Evolutionary conservation across 2,797 vertebrate species (phyloP).

Genomic region (Tenualosa ilisha): DNA sequence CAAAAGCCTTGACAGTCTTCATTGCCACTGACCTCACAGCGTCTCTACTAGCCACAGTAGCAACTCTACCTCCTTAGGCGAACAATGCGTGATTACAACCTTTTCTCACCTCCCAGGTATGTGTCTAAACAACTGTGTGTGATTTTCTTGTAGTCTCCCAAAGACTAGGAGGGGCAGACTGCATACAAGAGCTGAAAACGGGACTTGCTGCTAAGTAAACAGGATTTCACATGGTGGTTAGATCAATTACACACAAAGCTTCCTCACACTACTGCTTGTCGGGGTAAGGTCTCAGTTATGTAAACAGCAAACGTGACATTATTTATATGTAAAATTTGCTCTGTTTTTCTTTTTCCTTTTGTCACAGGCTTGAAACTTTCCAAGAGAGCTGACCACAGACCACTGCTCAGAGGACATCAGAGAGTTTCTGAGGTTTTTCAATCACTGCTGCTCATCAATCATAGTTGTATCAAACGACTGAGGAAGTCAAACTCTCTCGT

Average conservation of each 20-base stretch:
- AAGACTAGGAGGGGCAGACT: neutral
- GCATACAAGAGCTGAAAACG: slow-evolving; percentile 32
- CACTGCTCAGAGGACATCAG: neutral
- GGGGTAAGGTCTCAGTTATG: slow-evolving; percentile 6
- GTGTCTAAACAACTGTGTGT: slow-evolving; percentile 43
- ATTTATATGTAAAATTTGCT: neutral
- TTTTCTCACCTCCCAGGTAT: slow-evolving; percentile 61
- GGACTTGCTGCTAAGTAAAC: slow-evolving; percentile 30
- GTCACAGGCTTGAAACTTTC: neutral
- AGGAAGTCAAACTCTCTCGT: neutral
- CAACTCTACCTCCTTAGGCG: slow-evolving; percentile 44
- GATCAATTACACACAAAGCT: neutral
- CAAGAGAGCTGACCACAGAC: neutral
- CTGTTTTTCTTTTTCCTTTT: neutral
- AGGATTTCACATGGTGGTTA: neutral
- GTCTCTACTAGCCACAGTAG: slow-evolving; percentile 47
- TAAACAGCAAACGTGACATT: neutral
- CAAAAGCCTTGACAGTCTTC: slow-evolving; percentile 49
- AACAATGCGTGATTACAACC: slow-evolving; percentile 63
- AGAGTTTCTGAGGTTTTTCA: neutral
- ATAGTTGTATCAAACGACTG: neutral
- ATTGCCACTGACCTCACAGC: slow-evolving; percentile 57
- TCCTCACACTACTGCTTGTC: neutral
- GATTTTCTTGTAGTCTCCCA: slow-evolving; percentile 40
- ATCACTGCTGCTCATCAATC: neutral